A percentile compares a stretch with the other conserved stretches of the same genome.
These are phyloP conservation scores for Mimumesa dahlbomi DNA, from an alignment of 2,888 invertebrate genomes.

Conservation along the genomic window DNA sequence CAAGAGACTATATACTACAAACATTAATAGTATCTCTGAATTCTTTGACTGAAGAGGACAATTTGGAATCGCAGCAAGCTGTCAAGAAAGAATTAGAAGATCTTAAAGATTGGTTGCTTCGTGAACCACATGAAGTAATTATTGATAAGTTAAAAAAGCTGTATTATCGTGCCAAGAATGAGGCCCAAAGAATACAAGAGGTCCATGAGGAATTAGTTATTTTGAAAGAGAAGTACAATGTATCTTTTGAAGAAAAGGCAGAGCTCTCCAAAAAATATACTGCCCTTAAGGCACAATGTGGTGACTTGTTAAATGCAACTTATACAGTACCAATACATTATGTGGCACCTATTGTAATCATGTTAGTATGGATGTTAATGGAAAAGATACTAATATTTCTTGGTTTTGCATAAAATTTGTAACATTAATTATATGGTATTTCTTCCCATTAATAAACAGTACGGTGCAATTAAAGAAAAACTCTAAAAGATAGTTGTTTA, in stretches of 20 bases:
- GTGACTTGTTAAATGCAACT: constrained; percentile 83
- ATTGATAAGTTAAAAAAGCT: constrained; percentile 69
- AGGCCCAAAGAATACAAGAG: constrained; percentile 83
- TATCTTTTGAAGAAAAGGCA: constrained; percentile 84
- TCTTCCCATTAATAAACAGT: constrained; percentile 35
- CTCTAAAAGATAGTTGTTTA: constrained; percentile 23
- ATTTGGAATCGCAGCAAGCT: constrained; percentile 65
- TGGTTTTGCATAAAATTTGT: constrained; percentile 49
- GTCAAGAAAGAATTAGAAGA: constrained; percentile 71
- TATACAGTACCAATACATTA: constrained; percentile 84
- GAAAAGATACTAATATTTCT: constrained; percentile 75
- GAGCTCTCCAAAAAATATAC: constrained; percentile 84
- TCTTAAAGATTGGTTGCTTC: constrained; percentile 71
- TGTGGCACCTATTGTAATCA: constrained; percentile 83
- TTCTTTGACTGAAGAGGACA: constrained; percentile 66
- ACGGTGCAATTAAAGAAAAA: constrained; percentile 35
- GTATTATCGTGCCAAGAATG: constrained; percentile 74
- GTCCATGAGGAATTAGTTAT: constrained; percentile 88
- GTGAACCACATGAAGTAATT: constrained; percentile 69
- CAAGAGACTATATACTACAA: constrained; percentile 68
- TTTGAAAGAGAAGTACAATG: constrained; percentile 87
- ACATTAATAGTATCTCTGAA: constrained; percentile 68
- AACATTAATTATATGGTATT: constrained; percentile 36
- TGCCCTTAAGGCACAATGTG: constrained; percentile 83
- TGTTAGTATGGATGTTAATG: constrained; percentile 84